Evolutionary conservation across 2,888 invertebrate genomes (phyloP).

Genomic region (Zhengitettix transpicula): DNA sequence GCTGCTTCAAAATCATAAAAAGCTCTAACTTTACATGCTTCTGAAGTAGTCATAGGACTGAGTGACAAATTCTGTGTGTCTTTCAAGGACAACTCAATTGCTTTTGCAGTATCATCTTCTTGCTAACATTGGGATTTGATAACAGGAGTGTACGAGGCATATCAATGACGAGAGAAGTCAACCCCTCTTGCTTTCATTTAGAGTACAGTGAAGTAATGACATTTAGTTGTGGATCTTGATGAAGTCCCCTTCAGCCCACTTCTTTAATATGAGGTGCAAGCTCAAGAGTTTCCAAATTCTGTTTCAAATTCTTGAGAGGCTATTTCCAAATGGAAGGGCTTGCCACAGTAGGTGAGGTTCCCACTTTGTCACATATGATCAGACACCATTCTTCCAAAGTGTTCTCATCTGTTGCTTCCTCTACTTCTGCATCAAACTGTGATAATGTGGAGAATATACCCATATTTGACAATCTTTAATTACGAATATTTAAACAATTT

Average conservation of each 20-base stretch:
- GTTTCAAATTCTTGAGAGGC: slow-evolving; percentile 92
- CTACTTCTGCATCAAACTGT: slow-evolving; percentile 77
- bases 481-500: neutral
- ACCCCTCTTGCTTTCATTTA: slow-evolving; percentile 62
- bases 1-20: slow-evolving; percentile 98
- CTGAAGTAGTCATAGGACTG: slow-evolving; percentile 23
- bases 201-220: slow-evolving; percentile 73
- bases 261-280: slow-evolving; percentile 66
- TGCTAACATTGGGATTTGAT: too few species aligned
- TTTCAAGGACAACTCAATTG: slow-evolving; percentile 78
- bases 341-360: slow-evolving; percentile 61
- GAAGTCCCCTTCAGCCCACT: slow-evolving; percentile 90
- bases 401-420: slow-evolving; percentile 85
- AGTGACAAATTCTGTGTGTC: slow-evolving; percentile 39
- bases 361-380: slow-evolving; percentile 84
- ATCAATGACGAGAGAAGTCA: slow-evolving; percentile 37
- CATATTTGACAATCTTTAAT: slow-evolving; percentile 31
- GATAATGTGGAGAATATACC: slow-evolving; percentile 55
- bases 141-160: too few species aligned
- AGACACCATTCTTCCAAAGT: slow-evolving; percentile 83
- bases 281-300: slow-evolving; percentile 63
- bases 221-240: slow-evolving; percentile 72
- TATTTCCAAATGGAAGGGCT: slow-evolving; percentile 79
- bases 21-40: slow-evolving; percentile 70
- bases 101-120: too few species aligned